phyloP scores from a whole-genome alignment of 92 coral and sea anemone genomes.

The Palythoa caribaeorum region DNA sequence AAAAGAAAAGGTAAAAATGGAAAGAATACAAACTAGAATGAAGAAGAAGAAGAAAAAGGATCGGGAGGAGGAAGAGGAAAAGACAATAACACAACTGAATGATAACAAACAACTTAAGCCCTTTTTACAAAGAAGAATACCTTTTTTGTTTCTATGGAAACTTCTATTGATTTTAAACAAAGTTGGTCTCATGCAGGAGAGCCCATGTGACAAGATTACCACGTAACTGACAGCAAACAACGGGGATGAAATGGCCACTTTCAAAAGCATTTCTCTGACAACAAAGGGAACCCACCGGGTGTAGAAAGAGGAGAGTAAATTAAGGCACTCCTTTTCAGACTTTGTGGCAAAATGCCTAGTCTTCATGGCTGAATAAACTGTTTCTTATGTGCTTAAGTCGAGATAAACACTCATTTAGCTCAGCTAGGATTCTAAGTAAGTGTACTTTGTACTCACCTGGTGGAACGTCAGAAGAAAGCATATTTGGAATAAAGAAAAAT shows the following conservation, averaged over 20 bases:
- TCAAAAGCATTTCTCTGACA: neutral
- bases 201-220: neutral
- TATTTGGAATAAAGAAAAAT: neutral
- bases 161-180: neutral
- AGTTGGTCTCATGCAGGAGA: neutral
- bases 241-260: neutral
- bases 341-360: neutral
- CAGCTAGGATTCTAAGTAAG: neutral
- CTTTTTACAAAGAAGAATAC: neutral
- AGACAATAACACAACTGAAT: neutral
- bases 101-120: neutral
- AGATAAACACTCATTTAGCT: neutral
- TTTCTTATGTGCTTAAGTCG: neutral
- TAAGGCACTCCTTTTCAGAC: neutral
- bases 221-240: neutral
- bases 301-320: neutral
- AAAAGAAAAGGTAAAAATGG: neutral
- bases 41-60: neutral
- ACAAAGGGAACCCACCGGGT: neutral
- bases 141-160: neutral
- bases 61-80: neutral
- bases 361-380: neutral
- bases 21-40: neutral
- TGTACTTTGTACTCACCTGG: neutral
- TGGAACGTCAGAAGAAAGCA: neutral